Evolutionary conservation across 2,888 invertebrate genomes (phyloP), one percentile per base, ranked within the genome.

Genomic region (Allolobophora icterica): DNA sequence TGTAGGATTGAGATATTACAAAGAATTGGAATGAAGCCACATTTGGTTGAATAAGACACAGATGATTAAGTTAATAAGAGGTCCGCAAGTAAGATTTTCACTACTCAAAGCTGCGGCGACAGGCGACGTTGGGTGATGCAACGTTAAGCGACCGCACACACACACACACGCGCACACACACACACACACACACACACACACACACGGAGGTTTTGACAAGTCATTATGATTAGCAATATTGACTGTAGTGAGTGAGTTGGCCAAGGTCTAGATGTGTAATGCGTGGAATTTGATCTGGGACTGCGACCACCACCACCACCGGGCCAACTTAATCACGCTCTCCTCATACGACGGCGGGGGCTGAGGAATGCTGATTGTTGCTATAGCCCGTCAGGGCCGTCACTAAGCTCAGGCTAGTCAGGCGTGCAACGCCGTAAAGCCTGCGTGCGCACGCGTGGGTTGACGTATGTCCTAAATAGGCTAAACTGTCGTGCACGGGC

Each of bases 211-310:
- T n/a, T 71, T 8, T n/a, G 71, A 71, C n/a, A n/a, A 71, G 30
- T 58, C 2, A 3, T 24, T 24, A 52, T 71, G 71, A 71, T 71
- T 71, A 71, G 71, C 30, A 13, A 71, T 71, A 71, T n/a, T 71
- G 30, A 71, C n/a, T 71, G n/a, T n/a, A n/a, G 13, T n/a, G n/a
- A 71, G 30, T 71, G 71, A 71, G 11, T n/a, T n/a, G 71, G 71
- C 71, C 71, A 71, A 71, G 30, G 71, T n/a, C 71, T 71, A n/a
- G 4, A 71, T 71, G 71, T 13, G 71, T n/a, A n/a, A 71, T 71
- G 71, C 30, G 71, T 71, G 71, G 71, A 30, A 71, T 71, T 71
- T 71, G 71, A 71, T n/a, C 71, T n/a, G 71, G n/a, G 71, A 71
- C 30, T n/a, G 45, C 38, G 8, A 38, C 38, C 38, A 38, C n/a